Conservation (phyloP, 1,140 invertebrate species). For the Bombus consobrinus region DNA sequence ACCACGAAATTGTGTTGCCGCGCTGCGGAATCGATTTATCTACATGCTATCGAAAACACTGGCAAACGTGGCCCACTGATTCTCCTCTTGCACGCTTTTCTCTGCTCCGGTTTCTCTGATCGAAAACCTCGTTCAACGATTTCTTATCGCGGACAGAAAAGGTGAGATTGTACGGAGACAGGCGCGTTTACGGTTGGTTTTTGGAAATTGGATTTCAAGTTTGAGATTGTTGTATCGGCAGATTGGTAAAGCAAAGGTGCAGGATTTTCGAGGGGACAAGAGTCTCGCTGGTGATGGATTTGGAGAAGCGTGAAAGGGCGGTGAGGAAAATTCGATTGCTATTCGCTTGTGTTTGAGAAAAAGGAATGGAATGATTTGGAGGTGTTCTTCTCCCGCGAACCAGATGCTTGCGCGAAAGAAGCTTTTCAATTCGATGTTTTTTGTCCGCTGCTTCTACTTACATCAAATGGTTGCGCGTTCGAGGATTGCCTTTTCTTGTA, state of each 20-base stretch:
- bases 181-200: neutral
- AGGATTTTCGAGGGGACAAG: neutral
- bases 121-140: neutral
- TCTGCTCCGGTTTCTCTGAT: neutral
- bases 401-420: too few species aligned
- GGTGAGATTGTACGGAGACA: neutral
- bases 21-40: constrained; percentile 42
- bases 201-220: constrained; percentile 3
- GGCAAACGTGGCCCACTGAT: neutral
- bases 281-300: neutral
- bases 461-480: too few species aligned
- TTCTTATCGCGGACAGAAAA: neutral
- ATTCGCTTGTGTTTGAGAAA: too few species aligned
- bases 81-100: neutral
- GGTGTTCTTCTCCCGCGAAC: too few species aligned
- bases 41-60: constrained; percentile 11
- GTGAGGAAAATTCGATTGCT: too few species aligned
- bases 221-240: neutral
- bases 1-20: constrained; percentile 42
- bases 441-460: too few species aligned
- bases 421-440: too few species aligned
- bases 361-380: too few species aligned
- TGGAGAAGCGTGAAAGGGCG: neutral
- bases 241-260: neutral
- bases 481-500: too few species aligned